Conservation (phyloP, 2,888 invertebrate genomes). For the Diaperis boleti region DNA sequence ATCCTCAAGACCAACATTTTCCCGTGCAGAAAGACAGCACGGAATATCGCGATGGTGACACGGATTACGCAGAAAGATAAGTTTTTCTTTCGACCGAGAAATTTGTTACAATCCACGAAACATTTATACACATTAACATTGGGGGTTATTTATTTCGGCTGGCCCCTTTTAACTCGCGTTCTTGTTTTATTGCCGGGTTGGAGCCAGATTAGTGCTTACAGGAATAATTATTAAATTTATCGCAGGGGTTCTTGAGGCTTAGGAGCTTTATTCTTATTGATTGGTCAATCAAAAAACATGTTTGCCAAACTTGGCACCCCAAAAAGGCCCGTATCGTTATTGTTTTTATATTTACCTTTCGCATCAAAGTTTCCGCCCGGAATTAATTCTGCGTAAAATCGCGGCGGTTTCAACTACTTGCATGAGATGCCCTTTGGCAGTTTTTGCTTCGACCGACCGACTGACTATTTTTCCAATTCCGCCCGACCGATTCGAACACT, state of each 20-base stretch:
- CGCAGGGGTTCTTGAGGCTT: too few relatives aligned
- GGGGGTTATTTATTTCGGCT: conserved; percentile 65
- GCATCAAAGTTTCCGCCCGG: conserved; percentile 21
- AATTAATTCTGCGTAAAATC: conserved; percentile 38
- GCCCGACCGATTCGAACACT: conserved; percentile 51
- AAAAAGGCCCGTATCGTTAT: not conserved
- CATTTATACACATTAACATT: conserved; percentile 66
- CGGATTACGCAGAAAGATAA: conserved; percentile 58
- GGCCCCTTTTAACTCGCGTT: conserved; percentile 63
- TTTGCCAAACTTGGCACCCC: too few relatives aligned
- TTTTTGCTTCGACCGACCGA: conserved; percentile 38
- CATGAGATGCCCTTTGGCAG: conserved; percentile 33
- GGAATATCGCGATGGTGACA: conserved; percentile 19
- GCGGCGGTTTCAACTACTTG: conserved; percentile 36
- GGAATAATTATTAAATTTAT: conserved; percentile 34
- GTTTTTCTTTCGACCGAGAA: conserved; percentile 64
- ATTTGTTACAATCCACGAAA: conserved; percentile 66
- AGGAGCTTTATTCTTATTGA: too few relatives aligned
- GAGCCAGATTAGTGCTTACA: conserved; percentile 26
- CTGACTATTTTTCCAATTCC: conserved; percentile 57
- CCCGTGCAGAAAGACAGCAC: not conserved
- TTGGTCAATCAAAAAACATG: too few relatives aligned
- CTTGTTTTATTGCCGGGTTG: conserved; percentile 57
- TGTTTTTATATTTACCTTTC: not conserved
- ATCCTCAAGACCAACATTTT: conserved; percentile 1